Evolutionary conservation across 2,797 vertebrate genomes (phyloP).

Genomic region (Labroides dimidiatus): DNA sequence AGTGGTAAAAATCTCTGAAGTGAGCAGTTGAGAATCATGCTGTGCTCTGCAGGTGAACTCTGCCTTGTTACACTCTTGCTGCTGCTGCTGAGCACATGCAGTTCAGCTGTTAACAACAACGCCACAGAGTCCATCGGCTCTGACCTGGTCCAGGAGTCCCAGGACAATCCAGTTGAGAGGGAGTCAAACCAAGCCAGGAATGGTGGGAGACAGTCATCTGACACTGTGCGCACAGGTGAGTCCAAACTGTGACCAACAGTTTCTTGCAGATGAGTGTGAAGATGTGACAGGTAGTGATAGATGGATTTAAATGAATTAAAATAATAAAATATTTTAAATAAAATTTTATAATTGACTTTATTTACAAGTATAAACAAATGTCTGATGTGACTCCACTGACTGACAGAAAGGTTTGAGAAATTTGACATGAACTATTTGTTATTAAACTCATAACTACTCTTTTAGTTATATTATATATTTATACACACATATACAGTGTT

Average conservation of each 20-base stretch:
- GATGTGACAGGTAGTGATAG: too few species aligned
- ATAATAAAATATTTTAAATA: too few species aligned
- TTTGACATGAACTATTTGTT: too few species aligned
- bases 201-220: slow-evolving; percentile 84
- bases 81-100: slow-evolving; percentile 80
- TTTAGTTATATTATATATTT: too few species aligned
- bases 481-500: too few species aligned
- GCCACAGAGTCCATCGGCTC: slow-evolving; percentile 88
- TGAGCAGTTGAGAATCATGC: slow-evolving; percentile 75
- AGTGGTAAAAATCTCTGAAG: background rate
- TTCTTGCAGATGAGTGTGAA: too few species aligned
- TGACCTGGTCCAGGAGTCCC: slow-evolving; percentile 71
- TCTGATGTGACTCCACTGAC: too few species aligned
- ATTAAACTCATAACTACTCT: too few species aligned
- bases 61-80: slow-evolving; percentile 82
- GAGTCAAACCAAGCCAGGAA: slow-evolving; percentile 90
- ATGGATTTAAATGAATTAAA: too few species aligned
- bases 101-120: slow-evolving; percentile 89
- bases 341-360: too few species aligned
- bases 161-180: slow-evolving; percentile 77
- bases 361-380: too few species aligned
- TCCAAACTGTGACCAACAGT: background rate
- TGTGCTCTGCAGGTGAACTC: slow-evolving; percentile 76
- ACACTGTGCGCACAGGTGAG: slow-evolving; percentile 55
- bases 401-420: too few species aligned